These are phyloP conservation scores for Hyaena hyaena DNA, from an alignment of 2,113 vertebrate species.

Conservation along the genomic window DNA sequence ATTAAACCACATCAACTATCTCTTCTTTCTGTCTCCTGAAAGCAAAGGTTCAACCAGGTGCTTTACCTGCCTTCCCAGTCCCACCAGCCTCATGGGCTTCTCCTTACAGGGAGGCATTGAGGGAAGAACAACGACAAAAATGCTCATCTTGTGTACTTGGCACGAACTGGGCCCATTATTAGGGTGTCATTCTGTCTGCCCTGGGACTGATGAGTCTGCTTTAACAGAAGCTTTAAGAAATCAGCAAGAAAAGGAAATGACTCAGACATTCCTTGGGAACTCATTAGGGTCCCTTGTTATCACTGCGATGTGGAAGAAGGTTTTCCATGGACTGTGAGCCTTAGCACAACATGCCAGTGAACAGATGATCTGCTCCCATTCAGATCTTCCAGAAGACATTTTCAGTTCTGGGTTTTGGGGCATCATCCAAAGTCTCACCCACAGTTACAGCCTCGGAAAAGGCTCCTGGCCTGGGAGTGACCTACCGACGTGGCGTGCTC, in stretches of 20 bases:
- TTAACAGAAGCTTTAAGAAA: conserved; percentile 82
- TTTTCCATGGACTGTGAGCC: conserved; percentile 67
- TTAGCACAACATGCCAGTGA: conserved; percentile 16
- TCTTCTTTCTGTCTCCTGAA: not conserved
- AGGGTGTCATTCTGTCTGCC: conserved; percentile 80
- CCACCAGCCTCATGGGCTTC: not conserved
- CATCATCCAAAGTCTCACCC: not conserved
- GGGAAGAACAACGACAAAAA: conserved; percentile 72
- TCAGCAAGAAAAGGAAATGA: conserved; percentile 84
- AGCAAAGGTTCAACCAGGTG: not conserved
- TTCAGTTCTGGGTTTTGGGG: not conserved
- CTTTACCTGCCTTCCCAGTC: not conserved
- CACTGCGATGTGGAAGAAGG: conserved; percentile 76
- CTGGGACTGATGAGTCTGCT: conserved; percentile 78
- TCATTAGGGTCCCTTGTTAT: conserved; percentile 76
- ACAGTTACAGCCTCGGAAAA: not conserved
- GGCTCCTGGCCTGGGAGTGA: not conserved
- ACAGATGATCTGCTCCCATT: conserved; percentile 13
- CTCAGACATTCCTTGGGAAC: conserved; percentile 83
- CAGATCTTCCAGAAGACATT: not conserved
- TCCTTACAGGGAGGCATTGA: conserved; percentile 63
- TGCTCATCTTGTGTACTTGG: conserved; percentile 76
- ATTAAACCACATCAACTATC: not conserved
- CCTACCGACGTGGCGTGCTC: not conserved
- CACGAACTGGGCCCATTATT: conserved; percentile 76